These are phyloP conservation scores for Thalassophryne amazonica DNA, from an alignment of 2,797 vertebrate species.

Conservation along the genomic window DNA sequence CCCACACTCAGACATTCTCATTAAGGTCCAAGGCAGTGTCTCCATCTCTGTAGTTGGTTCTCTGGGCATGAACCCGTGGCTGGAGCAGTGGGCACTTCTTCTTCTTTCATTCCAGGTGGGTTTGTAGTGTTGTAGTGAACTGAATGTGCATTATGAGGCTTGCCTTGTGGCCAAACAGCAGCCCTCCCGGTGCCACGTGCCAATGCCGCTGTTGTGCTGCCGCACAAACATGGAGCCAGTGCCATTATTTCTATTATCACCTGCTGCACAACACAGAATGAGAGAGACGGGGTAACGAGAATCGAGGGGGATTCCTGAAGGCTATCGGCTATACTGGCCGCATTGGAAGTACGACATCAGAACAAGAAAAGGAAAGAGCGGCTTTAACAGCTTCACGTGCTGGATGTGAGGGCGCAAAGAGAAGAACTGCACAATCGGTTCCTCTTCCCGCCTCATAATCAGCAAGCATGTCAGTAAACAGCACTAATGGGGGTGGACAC, in stretches of 20 bases:
- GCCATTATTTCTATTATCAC: conserved; percentile 74
- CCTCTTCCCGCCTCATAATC: conserved; percentile 61
- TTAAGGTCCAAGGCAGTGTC: too few species aligned
- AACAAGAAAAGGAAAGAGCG: too few species aligned
- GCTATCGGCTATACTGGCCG: too few species aligned
- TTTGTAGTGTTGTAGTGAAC: too few species aligned
- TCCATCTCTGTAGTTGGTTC: too few species aligned
- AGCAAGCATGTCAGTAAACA: conserved; percentile 79
- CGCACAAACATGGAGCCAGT: conserved; percentile 54
- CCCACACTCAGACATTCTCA: too few species aligned
- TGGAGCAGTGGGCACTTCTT: too few species aligned
- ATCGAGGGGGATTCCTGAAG: conserved; percentile 27
- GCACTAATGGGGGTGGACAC: conserved; percentile 78
- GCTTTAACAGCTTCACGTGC: conserved; percentile 26
- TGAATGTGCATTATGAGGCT: too few species aligned
- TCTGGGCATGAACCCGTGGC: too few species aligned
- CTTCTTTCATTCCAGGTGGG: too few species aligned
- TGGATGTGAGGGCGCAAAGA: conserved; percentile 28
- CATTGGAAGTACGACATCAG: too few species aligned
- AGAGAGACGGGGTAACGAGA: conserved; percentile 22
- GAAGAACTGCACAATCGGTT: conserved; percentile 37
- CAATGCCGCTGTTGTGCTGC: conserved; percentile 41
- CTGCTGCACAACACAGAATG: conserved; percentile 49
- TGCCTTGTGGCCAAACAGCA: conserved; percentile 23
- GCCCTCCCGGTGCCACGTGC: conserved; percentile 31